Base-by-base conservation (phyloP, 1,140 invertebrate species). In the Cyphomyrmex costatus region DNA sequence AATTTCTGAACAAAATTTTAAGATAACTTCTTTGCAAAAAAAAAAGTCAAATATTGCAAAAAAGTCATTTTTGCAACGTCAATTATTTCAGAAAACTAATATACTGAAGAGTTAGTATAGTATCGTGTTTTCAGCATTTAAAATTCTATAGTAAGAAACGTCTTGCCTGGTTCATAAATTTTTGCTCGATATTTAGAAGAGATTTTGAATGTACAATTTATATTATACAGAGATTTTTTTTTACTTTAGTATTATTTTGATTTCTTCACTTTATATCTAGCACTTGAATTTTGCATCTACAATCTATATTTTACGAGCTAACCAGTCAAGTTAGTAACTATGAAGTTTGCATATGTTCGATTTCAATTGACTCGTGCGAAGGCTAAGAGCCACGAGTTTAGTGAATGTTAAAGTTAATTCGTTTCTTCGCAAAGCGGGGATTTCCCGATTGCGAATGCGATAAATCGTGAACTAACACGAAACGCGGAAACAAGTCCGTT, bases 391-490 rank as follows among this genome's bases (percentile, higher is more conserved):
- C 19, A 2, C 6, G 58, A 46, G 36, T 66, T 66, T 21, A 51
- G 30, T 42, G 4, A 53, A 56, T 27, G 46, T 78, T 78, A 42
- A 80, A 70, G 21, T 21, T 68, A 68, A 42, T 42, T 42, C 12
- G 19, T 56, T 36, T 33, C 30, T 24, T 24, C 16, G 19, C 10
- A 2, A 58, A 16, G 12, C 33, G 16, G 24, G 3, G 12, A 58
- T 19, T 60, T 71, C 21, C 51, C 33, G 5, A 21, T 19, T 19
- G n/a, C 51, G 4, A 66, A 82, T 36, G 19, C 51, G 36, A 60
- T 82, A 82, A 73, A 82, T 73, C 53, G 51, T 24, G 16, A 49
- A 16, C n/a, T 33, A 46, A 77, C 53, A 16, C 27, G 27, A 58
- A 8, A 51, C 56, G 14, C 19, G 61, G 5, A 63, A 33, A 30